phyloP scores from a whole-genome alignment of 2,888 invertebrate species.

The Seira ritae region DNA sequence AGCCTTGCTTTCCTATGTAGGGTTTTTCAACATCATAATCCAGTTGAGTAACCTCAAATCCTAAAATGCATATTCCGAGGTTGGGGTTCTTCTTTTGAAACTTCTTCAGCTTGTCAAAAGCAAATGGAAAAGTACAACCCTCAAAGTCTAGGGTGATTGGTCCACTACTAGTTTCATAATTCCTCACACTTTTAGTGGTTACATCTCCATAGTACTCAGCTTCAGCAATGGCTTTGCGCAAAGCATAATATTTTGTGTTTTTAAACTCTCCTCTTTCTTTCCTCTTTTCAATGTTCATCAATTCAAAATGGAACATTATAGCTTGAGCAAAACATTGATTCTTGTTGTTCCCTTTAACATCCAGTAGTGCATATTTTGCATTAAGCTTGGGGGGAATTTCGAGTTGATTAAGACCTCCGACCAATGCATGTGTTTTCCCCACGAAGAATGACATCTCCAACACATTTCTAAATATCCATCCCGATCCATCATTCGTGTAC shows the following conservation, averaged over 20 bases:
- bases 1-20: not conserved
- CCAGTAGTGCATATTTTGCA: not conserved
- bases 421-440: not conserved
- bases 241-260: not conserved
- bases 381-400: not conserved
- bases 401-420: not conserved
- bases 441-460: not conserved
- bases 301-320: too few relatives aligned
- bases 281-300: too few relatives aligned
- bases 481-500: not conserved
- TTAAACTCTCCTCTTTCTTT: not conserved
- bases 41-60: constrained; percentile 6
- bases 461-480: not conserved
- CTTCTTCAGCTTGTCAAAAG: not conserved
- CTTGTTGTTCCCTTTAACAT: not conserved
- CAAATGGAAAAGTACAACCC: not conserved
- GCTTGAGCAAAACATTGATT: too few relatives aligned
- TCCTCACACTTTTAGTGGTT: too few relatives aligned
- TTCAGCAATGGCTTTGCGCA: not conserved
- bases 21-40: not conserved
- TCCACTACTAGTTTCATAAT: not conserved
- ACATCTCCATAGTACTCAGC: not conserved
- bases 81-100: constrained; percentile 31
- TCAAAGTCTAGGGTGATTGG: not conserved
- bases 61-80: not conserved